Percentiles rank a stretch among this genome's conserved stretches.
Conservation (phyloP, 2,797 vertebrate genomes). For the Brotula barbata region DNA sequence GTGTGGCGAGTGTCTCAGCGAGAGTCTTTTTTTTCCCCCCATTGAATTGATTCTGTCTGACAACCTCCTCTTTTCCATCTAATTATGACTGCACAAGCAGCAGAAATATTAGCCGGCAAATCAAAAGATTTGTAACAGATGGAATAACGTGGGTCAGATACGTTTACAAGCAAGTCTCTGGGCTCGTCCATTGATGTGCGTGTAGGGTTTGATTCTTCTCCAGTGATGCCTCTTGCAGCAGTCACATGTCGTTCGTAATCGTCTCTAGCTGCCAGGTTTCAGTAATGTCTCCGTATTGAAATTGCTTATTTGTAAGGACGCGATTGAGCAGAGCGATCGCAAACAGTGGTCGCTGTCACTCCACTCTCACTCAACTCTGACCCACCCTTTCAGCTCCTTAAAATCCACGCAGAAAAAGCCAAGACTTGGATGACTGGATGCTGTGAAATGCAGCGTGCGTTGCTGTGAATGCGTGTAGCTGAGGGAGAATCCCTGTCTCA, state of each 20-base stretch:
- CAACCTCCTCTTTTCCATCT: conserved; percentile 28
- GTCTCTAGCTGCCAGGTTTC: conserved; percentile 39
- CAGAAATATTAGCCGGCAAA: conserved; percentile 31
- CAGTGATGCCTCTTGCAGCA: conserved; percentile 26
- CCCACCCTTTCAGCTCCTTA: conserved; percentile 47
- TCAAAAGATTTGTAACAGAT: conserved; percentile 33
- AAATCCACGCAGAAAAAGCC: conserved; percentile 46
- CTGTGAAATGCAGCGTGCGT: conserved; percentile 58
- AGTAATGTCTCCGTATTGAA: conserved; percentile 46
- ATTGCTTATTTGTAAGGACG: conserved; percentile 50
- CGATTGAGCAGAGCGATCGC: conserved; percentile 40
- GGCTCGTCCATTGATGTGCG: conserved; percentile 8
- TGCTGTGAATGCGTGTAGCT: conserved; percentile 40
- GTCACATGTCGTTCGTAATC: conserved; percentile 33
- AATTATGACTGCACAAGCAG: conserved; percentile 47
- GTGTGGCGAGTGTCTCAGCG: conserved; percentile 17
- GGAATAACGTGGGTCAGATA: conserved; percentile 28
- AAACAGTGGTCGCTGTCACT: conserved; percentile 33
- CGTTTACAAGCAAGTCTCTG: conserved; percentile 12
- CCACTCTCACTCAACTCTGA: conserved; percentile 56
- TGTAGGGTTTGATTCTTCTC: conserved; percentile 12
- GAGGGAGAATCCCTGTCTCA: conserved; percentile 65
- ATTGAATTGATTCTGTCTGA: conserved; percentile 29
- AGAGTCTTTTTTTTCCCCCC: conserved; percentile 5
- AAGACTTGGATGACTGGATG: conserved; percentile 57